Conservation (phyloP, 2,113 vertebrate genomes). For the Bothrops jararaca region DNA sequence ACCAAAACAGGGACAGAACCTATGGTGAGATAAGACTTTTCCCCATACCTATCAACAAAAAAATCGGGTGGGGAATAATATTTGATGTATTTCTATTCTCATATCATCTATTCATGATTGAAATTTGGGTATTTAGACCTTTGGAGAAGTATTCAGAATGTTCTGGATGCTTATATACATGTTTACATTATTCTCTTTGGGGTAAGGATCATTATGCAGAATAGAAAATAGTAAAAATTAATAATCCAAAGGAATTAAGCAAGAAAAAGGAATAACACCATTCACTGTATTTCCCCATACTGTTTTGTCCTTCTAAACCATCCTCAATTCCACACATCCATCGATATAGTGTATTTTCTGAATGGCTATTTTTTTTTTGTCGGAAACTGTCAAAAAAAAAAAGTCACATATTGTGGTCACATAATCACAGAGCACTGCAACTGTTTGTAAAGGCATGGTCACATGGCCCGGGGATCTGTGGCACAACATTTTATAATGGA, state of each 20-base stretch:
- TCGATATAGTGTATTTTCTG: background rate
- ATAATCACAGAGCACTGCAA: background rate
- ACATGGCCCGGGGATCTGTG: background rate
- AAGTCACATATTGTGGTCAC: background rate
- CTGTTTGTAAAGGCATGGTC: background rate
- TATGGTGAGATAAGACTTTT: conserved; percentile 77
- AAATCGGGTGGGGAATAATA: background rate
- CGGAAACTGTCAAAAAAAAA: background rate
- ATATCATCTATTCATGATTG: background rate
- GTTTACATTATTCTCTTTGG: background rate
- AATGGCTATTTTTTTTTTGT: background rate
- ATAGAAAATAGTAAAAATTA: background rate
- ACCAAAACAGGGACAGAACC: conserved; percentile 95
- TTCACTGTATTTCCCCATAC: background rate
- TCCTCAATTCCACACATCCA: background rate
- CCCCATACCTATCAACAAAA: background rate
- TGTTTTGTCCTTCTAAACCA: background rate
- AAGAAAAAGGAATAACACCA: background rate
- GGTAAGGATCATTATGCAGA: background rate
- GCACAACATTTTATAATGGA: background rate
- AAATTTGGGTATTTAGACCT: background rate
- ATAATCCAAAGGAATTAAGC: background rate
- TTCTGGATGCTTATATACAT: background rate
- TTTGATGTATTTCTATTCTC: background rate
- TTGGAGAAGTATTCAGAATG: background rate